These are phyloP conservation scores for Grammomys dolichurus DNA, from an alignment of 2,113 vertebrate species.

Conservation along the genomic window DNA sequence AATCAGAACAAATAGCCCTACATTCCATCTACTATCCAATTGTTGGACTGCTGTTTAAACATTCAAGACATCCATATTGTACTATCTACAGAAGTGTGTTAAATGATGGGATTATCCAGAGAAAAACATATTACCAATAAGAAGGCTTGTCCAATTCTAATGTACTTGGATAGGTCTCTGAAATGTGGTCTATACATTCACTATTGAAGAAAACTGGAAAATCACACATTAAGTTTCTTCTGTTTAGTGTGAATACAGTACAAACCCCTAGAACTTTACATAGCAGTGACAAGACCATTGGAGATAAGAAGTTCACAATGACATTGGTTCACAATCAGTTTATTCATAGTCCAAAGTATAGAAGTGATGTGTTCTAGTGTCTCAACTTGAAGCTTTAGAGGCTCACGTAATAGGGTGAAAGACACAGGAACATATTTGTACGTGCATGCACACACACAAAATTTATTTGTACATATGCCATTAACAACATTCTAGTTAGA, in stretches of 20 bases:
- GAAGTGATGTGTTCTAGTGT: fast-evolving
- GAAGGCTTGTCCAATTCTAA: not conserved
- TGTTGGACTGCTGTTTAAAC: not conserved
- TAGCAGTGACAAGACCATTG: not conserved
- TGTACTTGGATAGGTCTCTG: not conserved
- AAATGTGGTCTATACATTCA: not conserved
- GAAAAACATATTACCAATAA: not conserved
- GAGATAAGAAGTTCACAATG: not conserved
- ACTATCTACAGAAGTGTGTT: not conserved
- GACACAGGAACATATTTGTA: not conserved
- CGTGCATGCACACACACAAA: not conserved
- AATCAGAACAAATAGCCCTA: not conserved
- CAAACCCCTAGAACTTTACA: not conserved
- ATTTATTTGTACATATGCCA: not conserved
- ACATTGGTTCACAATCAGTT: not conserved
- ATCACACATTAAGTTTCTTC: not conserved
- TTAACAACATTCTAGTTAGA: not conserved
- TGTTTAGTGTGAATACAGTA: not conserved
- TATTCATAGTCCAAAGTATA: not conserved
- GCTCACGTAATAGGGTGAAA: not conserved
- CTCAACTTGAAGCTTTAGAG: not conserved
- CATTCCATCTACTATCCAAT: not conserved
- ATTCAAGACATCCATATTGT: not conserved
- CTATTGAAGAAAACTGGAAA: not conserved
- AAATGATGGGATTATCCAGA: not conserved